These are phyloP conservation scores for Kuschelorhynchus macadamiae DNA, from an alignment of 2,888 invertebrate species.

Conservation along the genomic window DNA sequence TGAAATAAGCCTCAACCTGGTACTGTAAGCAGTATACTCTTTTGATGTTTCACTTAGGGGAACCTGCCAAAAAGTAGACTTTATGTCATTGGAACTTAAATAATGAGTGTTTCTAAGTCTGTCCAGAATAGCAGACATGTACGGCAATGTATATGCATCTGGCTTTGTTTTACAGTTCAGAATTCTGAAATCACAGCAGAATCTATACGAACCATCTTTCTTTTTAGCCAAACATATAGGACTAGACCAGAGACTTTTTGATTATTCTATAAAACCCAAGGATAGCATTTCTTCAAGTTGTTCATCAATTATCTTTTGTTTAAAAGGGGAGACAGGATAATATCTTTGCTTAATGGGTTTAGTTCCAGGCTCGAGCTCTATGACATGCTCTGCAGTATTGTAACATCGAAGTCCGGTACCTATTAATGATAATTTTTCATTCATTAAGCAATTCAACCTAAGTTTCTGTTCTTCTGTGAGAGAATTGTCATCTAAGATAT, in stretches of 20 bases:
- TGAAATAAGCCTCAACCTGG: conserved; percentile 56
- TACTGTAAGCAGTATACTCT: conserved; percentile 57
- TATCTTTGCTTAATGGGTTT: conserved; percentile 42
- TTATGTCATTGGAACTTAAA: conserved; percentile 58
- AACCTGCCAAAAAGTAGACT: conserved; percentile 57
- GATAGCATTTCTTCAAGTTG: conserved; percentile 34
- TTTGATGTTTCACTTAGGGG: conserved; percentile 49
- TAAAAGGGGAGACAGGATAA: conserved; percentile 33
- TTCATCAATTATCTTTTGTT: conserved; percentile 29
- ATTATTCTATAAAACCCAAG: conserved; percentile 54
- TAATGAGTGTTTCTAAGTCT: conserved; percentile 57
- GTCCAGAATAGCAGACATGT: conserved; percentile 58
- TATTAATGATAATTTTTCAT: conserved; percentile 16
- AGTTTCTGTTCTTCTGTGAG: conserved; percentile 1
- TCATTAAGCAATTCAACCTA: conserved; percentile 9
- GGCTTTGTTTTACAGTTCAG: conserved; percentile 58
- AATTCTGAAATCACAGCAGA: conserved; percentile 59
- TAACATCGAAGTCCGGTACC: conserved; percentile 23
- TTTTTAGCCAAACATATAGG: conserved; percentile 55
- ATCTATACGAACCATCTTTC: conserved; percentile 55
- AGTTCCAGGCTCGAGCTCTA: conserved; percentile 7
- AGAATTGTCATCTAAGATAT: conserved; percentile 1
- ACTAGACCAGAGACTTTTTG: conserved; percentile 55
- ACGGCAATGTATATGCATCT: conserved; percentile 60
- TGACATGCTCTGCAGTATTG: conserved; percentile 19